Base-by-base conservation (phyloP, 2,888 invertebrate genomes). In the Eupeodes luniger region DNA sequence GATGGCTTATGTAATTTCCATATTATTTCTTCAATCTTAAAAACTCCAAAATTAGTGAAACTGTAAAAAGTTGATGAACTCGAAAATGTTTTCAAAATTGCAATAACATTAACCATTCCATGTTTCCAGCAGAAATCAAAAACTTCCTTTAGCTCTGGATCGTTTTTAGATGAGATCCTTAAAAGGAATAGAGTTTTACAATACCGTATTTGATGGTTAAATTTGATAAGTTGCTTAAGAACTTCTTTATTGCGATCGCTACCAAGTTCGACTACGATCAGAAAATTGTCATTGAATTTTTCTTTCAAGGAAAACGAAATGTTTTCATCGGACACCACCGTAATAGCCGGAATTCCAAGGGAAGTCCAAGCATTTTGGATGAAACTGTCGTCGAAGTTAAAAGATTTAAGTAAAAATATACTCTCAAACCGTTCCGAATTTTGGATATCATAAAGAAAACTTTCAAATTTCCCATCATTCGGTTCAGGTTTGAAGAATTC, bases 111-210 rank as follows among this genome's bases (percentile, higher is more conserved):
- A 10, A 64, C 12, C 11, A 69, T 69, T 11, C 12, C 14, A 6
- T 69, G 53, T 6, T 36, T 5, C 67, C 67, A 69, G 6, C 53
- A 69, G 11, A 53, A 69, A 1, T 53, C 27, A 34, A 69, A 69
- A 36, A 53, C 9, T 1, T 51, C 19, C 12, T 51, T 51, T 0
- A 67, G 19, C 5, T 19, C 16, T 2, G 19, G 10, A 3, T 12
- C 12, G 11, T 19, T 47, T 12, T 19, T 64, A 14, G 64, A 19
- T 16, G 16, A 19, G 47, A 10, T 47, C 2, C 40, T 19, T 0
- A 47, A 16, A 11, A 64, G 10, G 19, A 64, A 47, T 12, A 64
- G 1, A 11, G 19, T 64, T 40, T 64, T 64, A 19, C 44, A 19
- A 40, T 5, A 44, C 5, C 64, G 64, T 1, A 47, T 7, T 9